Percentiles rank a stretch among this genome's conserved stretches.
Evolutionary conservation across 2,113 vertebrate genomes (phyloP).

Genomic region (Corvus cornix): DNA sequence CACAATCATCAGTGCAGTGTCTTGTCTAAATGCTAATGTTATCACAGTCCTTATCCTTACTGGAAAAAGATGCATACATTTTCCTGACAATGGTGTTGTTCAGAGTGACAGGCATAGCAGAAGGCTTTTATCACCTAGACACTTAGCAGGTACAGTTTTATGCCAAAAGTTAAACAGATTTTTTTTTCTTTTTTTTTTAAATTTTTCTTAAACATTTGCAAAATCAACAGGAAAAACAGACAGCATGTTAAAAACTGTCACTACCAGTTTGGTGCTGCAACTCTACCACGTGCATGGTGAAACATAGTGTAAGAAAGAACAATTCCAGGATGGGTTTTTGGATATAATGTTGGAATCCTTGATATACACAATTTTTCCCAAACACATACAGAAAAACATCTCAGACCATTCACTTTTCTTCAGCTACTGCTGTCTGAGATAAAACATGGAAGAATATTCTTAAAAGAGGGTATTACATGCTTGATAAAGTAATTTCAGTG

Average conservation of each 20-base stretch:
- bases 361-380: background rate
- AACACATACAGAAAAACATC: background rate
- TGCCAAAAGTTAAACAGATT: background rate
- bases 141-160: conserved; percentile 12
- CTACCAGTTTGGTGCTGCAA: background rate
- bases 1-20: background rate
- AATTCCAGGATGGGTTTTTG: background rate
- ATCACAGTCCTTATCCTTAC: conserved; percentile 25
- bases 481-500: background rate
- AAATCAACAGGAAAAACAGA: conserved; percentile 15
- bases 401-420: background rate
- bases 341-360: background rate
- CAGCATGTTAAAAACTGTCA: background rate
- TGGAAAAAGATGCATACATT: conserved; percentile 50
- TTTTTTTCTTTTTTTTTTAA: background rate
- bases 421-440: background rate
- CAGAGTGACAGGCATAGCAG: conserved; percentile 13
- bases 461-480: background rate
- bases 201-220: background rate
- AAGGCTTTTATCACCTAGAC: conserved; percentile 48
- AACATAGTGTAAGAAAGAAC: background rate
- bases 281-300: background rate
- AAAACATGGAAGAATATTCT: background rate
- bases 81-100: conserved; percentile 12
- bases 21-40: conserved; percentile 47